Base-by-base conservation (phyloP, 2,797 vertebrate species). In the Pelobates cultripes region DNA sequence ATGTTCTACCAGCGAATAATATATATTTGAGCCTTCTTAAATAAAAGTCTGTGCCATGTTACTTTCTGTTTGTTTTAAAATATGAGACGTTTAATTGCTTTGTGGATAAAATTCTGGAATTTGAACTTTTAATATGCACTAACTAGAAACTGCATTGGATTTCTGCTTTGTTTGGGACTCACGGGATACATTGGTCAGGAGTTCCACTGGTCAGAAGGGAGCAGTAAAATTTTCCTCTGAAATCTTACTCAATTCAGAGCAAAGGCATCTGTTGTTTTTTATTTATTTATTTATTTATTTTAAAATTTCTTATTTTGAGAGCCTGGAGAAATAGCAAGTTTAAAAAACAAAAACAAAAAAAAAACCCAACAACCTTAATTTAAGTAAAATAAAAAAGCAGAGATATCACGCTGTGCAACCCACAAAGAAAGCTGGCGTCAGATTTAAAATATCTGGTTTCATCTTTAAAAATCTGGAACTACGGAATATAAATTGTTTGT, bases 31-130 rank as follows among this genome's bases (percentile, higher is more conserved):
- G 12, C 40, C 3, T 42, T 2, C 13, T 64, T 51, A 51, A 64
- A 14, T 64, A 43, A 14, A 12, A 71, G 7, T 51, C 67, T 2
- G 12, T 17, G 40, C 40, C 66, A 51, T 63, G 80, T 45, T 70
- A 10, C 80, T 43, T 81, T 9, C 41, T 70, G 47, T 80, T 80
- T 81, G 73, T 76, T 81, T 81, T 61, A 75, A 17, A 76, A 75
- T 81, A 51, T 28, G 66, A 70, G 64, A 81, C 43, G 60, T 75
- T 60, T 75, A 70, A 76, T 75, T 75, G 70, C 72, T 80, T 60
- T 74, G 80, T 53, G 76, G 80, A 53, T 55, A 70, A 55, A 82
- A 67, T 28, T 42, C 78, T 74, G 78, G 73, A 80, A 80, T 72
- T 47, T 71, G 73, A 81, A 71, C 73, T 81, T 63, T 17, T 70